Percentiles rank a stretch among this genome's conserved stretches.
phyloP scores from a whole-genome alignment of 1,140 invertebrate species.

The Parapsyche elsis region DNA sequence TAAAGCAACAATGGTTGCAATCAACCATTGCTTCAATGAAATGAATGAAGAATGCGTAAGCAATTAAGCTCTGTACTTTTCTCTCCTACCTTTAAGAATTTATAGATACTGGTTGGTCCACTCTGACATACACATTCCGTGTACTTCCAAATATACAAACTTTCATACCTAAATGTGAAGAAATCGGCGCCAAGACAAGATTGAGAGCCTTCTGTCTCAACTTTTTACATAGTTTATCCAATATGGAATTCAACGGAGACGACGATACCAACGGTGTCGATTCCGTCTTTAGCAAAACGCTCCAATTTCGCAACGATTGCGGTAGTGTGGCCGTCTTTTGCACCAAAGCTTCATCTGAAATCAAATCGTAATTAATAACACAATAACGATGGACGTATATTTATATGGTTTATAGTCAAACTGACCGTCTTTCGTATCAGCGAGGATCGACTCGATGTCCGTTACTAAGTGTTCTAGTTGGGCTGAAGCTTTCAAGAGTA shows the following conservation, averaged over 20 bases:
- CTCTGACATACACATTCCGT: neutral
- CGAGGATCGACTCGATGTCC: conserved; percentile 18
- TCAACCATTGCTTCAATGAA: no score
- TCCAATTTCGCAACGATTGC: conserved; percentile 34
- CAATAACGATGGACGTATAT: no score
- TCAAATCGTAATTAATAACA: neutral
- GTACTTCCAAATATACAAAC: neutral
- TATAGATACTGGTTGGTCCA: neutral
- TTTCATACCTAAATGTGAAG: conserved; percentile 58
- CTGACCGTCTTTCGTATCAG: conserved; percentile 35
- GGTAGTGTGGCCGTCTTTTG: conserved; percentile 10
- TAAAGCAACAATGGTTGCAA: no score
- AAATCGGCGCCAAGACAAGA: conserved; percentile 57
- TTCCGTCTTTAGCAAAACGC: conserved; percentile 26
- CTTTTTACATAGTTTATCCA: conserved; percentile 54
- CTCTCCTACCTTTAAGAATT: no score
- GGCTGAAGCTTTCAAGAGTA: conserved; percentile 29
- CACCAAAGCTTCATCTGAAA: conserved; percentile 38
- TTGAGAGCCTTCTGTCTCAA: conserved; percentile 38
- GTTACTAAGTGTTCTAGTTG: conserved; percentile 31
- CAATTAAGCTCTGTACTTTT: no score
- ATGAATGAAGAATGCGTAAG: neutral
- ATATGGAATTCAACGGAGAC: conserved; percentile 58
- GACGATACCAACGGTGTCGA: conserved; percentile 50
- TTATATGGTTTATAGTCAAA: neutral